Conservation (phyloP, 2,797 vertebrate species). For the Natrix natrix region DNA sequence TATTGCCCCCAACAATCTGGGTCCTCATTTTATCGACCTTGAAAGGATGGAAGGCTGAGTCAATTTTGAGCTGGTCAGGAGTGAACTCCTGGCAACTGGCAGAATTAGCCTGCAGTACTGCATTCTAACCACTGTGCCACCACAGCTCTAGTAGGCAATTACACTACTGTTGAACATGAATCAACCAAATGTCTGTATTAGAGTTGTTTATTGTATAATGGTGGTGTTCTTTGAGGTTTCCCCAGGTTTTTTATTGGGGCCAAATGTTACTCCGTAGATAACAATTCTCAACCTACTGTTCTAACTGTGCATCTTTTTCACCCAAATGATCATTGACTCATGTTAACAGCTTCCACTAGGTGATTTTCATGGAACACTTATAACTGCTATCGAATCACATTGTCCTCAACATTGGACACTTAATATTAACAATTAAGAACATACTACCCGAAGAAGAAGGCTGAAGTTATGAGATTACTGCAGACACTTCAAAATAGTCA, state of each 20-base stretch:
- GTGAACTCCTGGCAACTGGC: neutral
- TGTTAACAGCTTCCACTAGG: neutral
- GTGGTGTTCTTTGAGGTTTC: neutral
- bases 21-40: neutral
- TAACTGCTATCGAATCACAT: neutral
- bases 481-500: neutral
- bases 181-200: neutral
- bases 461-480: neutral
- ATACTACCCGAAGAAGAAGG: slow-evolving; percentile 28
- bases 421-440: slow-evolving; percentile 17
- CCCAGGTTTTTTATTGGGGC: neutral
- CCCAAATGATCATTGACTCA: neutral
- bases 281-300: neutral
- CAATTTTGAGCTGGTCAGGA: neutral
- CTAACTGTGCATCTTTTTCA: neutral
- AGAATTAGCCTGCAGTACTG: neutral
- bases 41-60: neutral
- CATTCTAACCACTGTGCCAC: neutral
- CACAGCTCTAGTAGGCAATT: neutral
- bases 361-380: neutral
- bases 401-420: neutral
- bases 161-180: neutral
- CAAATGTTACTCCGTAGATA: neutral
- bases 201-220: neutral
- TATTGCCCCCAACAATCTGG: neutral